Base-by-base conservation (phyloP, 2,888 invertebrate species). In the Thera obeliscata region DNA sequence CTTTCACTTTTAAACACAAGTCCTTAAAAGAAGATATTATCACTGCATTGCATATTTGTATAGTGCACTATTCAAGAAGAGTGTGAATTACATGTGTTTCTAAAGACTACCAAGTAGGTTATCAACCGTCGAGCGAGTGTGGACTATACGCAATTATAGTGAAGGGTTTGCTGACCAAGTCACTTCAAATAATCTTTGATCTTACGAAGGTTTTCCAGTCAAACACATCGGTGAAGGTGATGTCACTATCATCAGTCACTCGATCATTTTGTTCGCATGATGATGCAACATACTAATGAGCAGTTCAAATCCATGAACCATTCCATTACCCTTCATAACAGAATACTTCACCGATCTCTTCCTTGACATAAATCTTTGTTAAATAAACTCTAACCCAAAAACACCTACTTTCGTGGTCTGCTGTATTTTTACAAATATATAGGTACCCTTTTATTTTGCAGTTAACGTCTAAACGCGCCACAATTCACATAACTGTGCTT, bases 381-480 rank as follows among this genome's bases (percentile, higher is more conserved):
- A 7, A 61, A 41, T 49, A 33, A 35, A 33, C 36, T 2, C 55
- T 56, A 35, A 22, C 46, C 50, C 56, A 63, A 57, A 50, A 49
- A 3, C 48, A 38, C 54, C 57, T 52, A 22, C n/a, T 12, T n/a
- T 9, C 7, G 9, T 9, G 9, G 22, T 48, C 41, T 60, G 52
- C 35, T n/a, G 9, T 54, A 46, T 33, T 22, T 22, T 22, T 43
- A 41, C 4, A 5, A 35, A 46, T 43, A 41, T n/a, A 65, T 74
- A 78, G 69, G 75, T 81, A 83, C 81, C 22, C 77, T 80, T 77
- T 81, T 77, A 72, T 76, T 84, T 84, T 83, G 81, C 80, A 75
- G 67, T 64, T 69, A 60, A 50, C 41, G 38, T 60, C 59, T 41
- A 8, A 61, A 50, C 49, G 8, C 35, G 77, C 76, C 66, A 66